These are phyloP conservation scores for Corythornis leucogaster DNA, from an alignment of 2,797 vertebrate species.

Conservation along the genomic window DNA sequence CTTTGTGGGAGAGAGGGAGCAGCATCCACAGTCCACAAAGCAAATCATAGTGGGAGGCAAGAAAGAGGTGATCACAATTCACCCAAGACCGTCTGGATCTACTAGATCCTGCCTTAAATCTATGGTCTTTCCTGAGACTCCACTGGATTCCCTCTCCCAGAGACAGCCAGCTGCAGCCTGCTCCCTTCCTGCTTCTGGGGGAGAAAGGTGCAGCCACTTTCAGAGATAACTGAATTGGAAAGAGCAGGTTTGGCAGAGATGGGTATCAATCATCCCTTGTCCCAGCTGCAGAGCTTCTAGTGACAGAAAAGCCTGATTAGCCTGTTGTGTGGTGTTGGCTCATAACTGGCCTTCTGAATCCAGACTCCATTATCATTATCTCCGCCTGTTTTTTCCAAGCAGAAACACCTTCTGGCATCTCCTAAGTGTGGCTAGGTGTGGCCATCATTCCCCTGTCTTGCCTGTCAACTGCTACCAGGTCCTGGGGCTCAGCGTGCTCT, in stretches of 20 bases:
- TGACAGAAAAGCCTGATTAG: background rate
- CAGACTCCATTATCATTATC: background rate
- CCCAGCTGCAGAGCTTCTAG: background rate
- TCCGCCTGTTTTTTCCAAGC: background rate
- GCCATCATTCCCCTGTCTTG: background rate
- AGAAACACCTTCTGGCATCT: conserved; percentile 29
- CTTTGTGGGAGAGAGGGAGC: background rate
- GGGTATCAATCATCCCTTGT: background rate
- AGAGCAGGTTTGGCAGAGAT: background rate
- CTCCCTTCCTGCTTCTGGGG: background rate
- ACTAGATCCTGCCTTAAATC: background rate
- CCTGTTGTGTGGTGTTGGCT: background rate
- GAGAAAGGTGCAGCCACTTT: background rate
- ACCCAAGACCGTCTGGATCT: background rate
- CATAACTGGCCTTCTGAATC: background rate
- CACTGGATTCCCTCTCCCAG: background rate
- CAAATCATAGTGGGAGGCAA: background rate
- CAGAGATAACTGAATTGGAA: background rate
- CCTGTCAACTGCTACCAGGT: background rate
- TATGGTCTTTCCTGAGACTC: background rate
- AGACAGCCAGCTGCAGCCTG: background rate
- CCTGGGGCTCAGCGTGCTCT: background rate
- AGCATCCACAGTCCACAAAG: background rate
- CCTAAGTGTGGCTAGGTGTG: background rate
- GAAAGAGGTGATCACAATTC: background rate